Base-by-base conservation (phyloP, 2,797 vertebrate species). In the Channallabes apus region DNA sequence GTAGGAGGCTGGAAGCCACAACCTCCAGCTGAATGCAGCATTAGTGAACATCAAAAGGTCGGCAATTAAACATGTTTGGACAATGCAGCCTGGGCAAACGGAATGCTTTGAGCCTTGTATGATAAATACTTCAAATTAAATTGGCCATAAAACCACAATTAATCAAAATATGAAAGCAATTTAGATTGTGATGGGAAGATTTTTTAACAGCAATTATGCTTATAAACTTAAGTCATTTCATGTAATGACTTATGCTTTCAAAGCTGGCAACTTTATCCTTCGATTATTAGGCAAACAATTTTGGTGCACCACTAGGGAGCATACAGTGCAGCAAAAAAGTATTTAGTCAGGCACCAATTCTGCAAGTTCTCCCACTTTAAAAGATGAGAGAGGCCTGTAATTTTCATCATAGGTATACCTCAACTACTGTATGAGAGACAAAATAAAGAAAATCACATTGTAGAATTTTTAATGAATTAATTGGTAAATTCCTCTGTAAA, bases 81-180 rank as follows among this genome's bases (percentile, higher is more conserved):
- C 17, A 77, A 77, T 58, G 27, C 3, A 35, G 54, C 2, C 27
- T 20, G 6, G 1, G 6, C 12, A 32, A 76, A 22, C 15, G 18
- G 46, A 9, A 56, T 20, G 7, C 15, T 76, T 75, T 75, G 41
- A 75, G 54, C 27, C 5, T 51, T 72, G 69, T 41, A 54, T 6
- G 54, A 11, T 32, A 17, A 76, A 77, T 20, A 76, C 72, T 56
- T 56, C 9, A 76, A 76, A 76, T 58, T 11, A 58, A 76, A 76
- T 73, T 76, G 17, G 51, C 20, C 73, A 22, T 58, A 76, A 58
- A 76, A 58, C 17, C 24, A 73, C 22, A 71, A 24, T 11, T 38
- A 14, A 17, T 73, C 41, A 27, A 76, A 76, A 76, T 56, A 76
- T 76, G 15, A 27, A 56, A 51, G 71, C 14, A 27, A 73, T 73